Conservation (phyloP, 1,140 invertebrate species). For the Heliconius nattereri region DNA sequence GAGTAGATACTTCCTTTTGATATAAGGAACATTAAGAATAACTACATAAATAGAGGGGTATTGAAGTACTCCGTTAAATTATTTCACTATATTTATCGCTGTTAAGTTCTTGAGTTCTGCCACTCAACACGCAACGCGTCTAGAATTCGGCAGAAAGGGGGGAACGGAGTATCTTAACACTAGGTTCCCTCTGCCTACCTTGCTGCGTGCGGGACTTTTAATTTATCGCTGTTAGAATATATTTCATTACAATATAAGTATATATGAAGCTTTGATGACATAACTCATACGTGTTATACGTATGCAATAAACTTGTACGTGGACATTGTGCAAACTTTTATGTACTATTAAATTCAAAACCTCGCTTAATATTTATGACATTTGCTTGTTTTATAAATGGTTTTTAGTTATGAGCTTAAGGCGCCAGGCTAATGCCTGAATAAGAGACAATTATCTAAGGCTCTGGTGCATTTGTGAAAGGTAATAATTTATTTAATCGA, state of each 20-base stretch:
- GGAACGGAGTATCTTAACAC: no score
- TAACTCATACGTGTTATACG: not conserved
- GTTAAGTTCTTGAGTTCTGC: not conserved
- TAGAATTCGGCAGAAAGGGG: no score
- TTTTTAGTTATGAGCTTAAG: not conserved
- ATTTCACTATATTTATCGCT: not conserved
- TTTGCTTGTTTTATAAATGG: not conserved
- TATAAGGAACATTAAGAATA: no score
- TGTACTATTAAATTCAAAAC: not conserved
- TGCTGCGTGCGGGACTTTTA: no score
- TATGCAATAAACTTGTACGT: not conserved
- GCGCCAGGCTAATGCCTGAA: no score
- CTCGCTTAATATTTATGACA: not conserved
- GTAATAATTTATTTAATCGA: no score
- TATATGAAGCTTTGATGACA: not conserved
- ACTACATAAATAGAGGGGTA: no score
- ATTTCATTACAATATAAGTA: not conserved
- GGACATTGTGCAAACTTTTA: not conserved
- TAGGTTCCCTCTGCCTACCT: no score
- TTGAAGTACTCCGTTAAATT: not conserved
- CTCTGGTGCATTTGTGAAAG: no score
- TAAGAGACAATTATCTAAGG: no score
- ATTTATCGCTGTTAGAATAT: not conserved
- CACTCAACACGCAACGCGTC: no score
- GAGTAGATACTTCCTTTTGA: no score